Base-by-base conservation (phyloP, 2,888 invertebrate genomes). In the Zaprionus bogoriensis region DNA sequence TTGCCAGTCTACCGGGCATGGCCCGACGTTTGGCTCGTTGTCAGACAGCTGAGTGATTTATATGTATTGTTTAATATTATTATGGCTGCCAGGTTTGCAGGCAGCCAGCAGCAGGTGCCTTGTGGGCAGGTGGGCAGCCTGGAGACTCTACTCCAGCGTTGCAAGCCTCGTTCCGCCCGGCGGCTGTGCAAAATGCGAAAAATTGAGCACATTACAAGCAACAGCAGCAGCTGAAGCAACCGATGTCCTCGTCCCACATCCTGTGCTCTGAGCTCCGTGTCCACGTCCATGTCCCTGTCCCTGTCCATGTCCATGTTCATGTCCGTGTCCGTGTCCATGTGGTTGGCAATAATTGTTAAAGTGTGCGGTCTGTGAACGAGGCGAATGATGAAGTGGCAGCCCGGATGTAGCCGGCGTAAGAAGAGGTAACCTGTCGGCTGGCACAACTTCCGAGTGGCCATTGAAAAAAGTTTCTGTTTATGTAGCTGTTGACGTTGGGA, bases 51-150 rank as follows among this genome's bases (percentile, higher is more conserved):
- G 80, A 81, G 86, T 81, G 80, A 81, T 81, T 81, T 81, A 81
- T 81, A 86, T 83, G 74, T 86, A 86, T 81, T 81, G 80, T 81
- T 81, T 81, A 81, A 86, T 86, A 81, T 81, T 81, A 81, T 81
- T 81, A 81, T 72, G 84, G 84, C 83, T 85, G 79, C 61, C 79
- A 78, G 79, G 58, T 79, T 79, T 63, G 59, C 28, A 53, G 44
- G 59, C 28, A 53, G 44, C 57, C 36, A 23, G 42, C 38, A 36
- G 23, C 62, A 50, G 30, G 36, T 41, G 6, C 20, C 48, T 44
- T 10, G 39, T 48, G 20, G n/a, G 38, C 61, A 48, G 17, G 28
- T 53, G 36, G 67, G 48, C 53, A 52, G 22, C 25, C 46, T 57
- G 57, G 39, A 25, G 74, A 28, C 17, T 36, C 44, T 25, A 36